Evolutionary conservation across 2,888 invertebrate species (phyloP).

Genomic region (Lochmaea capreae): DNA sequence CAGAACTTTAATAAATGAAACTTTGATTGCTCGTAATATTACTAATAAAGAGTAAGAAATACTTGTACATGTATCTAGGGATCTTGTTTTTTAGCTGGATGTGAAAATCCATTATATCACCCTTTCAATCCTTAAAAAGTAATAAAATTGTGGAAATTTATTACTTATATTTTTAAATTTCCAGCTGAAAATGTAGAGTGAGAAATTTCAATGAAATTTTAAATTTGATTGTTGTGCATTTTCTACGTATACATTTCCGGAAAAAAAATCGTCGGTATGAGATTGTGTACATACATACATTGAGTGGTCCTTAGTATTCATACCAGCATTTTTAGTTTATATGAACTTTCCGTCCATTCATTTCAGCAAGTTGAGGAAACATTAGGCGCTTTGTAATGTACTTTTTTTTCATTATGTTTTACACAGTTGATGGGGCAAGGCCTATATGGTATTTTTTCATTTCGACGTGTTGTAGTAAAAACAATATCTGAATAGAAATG

Average conservation of each 20-base stretch:
- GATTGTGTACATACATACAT: slow-evolving; percentile 14
- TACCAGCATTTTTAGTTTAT: slow-evolving; percentile 19
- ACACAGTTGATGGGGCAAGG: slow-evolving; percentile 7
- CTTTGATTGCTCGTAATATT: no score
- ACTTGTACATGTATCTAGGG: no score
- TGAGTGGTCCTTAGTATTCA: slow-evolving; percentile 22
- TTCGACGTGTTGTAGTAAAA: slow-evolving; percentile 13
- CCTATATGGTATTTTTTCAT: slow-evolving; percentile 20
- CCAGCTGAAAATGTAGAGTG: neutral
- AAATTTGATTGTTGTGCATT: slow-evolving; percentile 14
- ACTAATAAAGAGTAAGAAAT: no score
- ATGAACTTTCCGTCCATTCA: slow-evolving; percentile 15
- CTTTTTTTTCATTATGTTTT: slow-evolving; percentile 23
- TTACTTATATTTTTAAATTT: neutral
- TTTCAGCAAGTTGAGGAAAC: slow-evolving; percentile 19
- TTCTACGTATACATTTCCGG: neutral
- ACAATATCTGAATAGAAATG: slow-evolving; percentile 11
- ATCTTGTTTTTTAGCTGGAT: no score
- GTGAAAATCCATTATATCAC: neutral
- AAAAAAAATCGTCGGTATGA: slow-evolving; percentile 3
- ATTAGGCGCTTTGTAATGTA: slow-evolving; percentile 26
- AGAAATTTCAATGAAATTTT: neutral
- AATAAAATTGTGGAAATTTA: neutral
- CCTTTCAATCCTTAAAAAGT: neutral
- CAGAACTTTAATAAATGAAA: no score